Conservation (phyloP, 2,797 vertebrate species). For the Sebastes matsubarae region DNA sequence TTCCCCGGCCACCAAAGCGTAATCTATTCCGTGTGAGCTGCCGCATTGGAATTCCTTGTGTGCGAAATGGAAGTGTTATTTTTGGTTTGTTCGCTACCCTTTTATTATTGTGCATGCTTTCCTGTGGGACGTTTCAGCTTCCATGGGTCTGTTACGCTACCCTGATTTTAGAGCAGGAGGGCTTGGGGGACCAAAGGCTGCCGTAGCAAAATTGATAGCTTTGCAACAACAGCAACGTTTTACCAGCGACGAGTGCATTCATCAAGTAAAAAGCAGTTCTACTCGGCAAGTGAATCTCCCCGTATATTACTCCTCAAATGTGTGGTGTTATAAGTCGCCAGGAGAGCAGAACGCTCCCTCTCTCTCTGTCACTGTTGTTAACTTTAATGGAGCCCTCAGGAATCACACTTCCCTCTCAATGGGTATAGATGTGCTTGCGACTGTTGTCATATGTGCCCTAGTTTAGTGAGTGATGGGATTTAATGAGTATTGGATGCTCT, state of each 20-base stretch:
- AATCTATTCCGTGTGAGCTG: neutral
- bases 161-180: constrained; percentile 53
- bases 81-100: constrained; percentile 22
- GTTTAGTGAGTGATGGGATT: constrained; percentile 24
- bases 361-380: neutral
- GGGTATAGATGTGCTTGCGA: constrained; percentile 15
- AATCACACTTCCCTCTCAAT: constrained; percentile 22
- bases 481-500: constrained; percentile 24
- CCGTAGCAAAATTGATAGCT: constrained; percentile 68
- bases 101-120: constrained; percentile 37
- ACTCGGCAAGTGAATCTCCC: constrained; percentile 22
- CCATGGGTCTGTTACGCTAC: constrained; percentile 38
- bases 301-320: constrained; percentile 37
- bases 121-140: constrained; percentile 36
- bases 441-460: constrained; percentile 15
- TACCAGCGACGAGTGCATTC: constrained; percentile 62
- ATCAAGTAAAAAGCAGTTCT: constrained; percentile 55
- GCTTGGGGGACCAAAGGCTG: constrained; percentile 38
- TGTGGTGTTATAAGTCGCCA: constrained; percentile 4
- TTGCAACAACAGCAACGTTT: constrained; percentile 55
- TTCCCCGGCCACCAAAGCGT: constrained; percentile 11
- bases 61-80: constrained; percentile 6
- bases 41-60: neutral
- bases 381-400: constrained; percentile 28
- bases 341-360: neutral